Percentiles rank a stretch among this genome's conserved stretches.
These are phyloP conservation scores for Hypanus sabinus DNA, from an alignment of 2,113 vertebrate genomes.

Conservation along the genomic window DNA sequence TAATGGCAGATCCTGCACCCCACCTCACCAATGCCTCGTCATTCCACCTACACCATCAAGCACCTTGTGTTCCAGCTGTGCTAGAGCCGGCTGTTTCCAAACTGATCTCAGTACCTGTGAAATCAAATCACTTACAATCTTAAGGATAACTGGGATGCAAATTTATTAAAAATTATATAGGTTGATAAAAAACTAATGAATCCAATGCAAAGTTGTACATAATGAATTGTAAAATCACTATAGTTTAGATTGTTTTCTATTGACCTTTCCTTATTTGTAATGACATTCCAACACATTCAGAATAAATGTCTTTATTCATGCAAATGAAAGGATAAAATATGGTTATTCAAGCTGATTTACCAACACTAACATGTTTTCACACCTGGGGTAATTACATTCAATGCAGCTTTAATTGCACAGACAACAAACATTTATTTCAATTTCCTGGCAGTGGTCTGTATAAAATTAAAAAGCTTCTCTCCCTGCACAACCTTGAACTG, in stretches of 20 bases:
- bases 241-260: not conserved
- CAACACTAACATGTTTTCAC: constrained; percentile 3
- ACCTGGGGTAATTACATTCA: constrained; percentile 24
- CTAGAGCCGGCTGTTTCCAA: too few species aligned
- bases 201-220: not conserved
- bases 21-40: too few species aligned
- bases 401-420: not conserved
- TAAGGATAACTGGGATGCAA: not conserved
- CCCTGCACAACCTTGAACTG: not conserved
- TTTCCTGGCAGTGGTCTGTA: not conserved
- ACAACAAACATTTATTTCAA: constrained; percentile 1
- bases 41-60: too few species aligned
- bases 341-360: not conserved
- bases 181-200: not conserved
- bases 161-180: not conserved
- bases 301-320: not conserved
- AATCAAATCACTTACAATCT: too few species aligned
- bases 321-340: not conserved
- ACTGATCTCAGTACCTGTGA: too few species aligned
- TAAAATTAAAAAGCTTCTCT: not conserved
- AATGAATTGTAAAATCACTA: not conserved
- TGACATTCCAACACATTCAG: not conserved
- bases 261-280: not conserved
- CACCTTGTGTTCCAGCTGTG: too few species aligned
- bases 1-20: too few species aligned